phyloP scores from a whole-genome alignment of 2,113 vertebrate genomes.

The Fulmarus glacialis region DNA sequence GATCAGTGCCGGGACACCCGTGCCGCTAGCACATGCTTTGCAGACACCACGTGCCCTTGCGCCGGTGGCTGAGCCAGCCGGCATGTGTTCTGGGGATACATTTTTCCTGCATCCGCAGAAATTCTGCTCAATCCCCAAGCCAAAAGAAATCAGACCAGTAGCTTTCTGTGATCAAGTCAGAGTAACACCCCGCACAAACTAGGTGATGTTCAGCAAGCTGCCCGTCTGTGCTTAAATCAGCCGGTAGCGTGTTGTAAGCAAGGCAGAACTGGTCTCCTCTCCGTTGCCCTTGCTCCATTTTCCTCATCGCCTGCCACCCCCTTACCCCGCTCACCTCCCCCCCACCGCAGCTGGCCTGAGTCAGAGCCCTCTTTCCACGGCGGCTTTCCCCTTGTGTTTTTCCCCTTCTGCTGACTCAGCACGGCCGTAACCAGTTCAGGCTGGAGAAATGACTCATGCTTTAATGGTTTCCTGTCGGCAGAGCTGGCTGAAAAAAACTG shows the following conservation, averaged over 20 bases:
- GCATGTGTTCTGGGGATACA: fast-evolving
- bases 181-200: neutral
- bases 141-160: neutral
- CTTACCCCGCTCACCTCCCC: neutral
- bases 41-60: neutral
- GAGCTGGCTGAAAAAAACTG: no score
- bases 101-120: neutral
- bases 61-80: neutral
- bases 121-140: neutral
- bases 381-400: neutral
- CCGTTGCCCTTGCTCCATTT: neutral
- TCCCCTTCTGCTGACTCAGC: conserved; percentile 69
- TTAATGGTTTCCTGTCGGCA: conserved; percentile 48
- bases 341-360: neutral
- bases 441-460: conserved; percentile 61
- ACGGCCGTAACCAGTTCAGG: conserved; percentile 19
- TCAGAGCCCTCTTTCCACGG: neutral
- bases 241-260: fast-evolving
- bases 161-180: neutral
- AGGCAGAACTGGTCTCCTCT: neutral
- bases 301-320: neutral
- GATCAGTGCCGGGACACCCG: fast-evolving
- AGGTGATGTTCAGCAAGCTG: neutral
- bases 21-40: neutral
- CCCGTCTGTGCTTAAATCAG: neutral